Conservation (phyloP, 2,888 invertebrate species). For the Cerastis rubricosa region DNA sequence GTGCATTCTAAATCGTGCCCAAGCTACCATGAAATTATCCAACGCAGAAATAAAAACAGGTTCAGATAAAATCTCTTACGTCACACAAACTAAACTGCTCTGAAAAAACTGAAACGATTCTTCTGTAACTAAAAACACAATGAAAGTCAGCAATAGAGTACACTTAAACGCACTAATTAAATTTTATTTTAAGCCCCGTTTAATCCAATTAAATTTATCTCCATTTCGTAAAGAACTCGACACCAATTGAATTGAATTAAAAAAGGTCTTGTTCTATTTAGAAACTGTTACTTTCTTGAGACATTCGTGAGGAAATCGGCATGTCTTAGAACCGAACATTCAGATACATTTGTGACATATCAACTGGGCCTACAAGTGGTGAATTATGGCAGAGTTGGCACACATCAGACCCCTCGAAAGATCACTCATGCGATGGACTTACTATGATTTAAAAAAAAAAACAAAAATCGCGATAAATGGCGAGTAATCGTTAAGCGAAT, state of each 20-base stretch:
- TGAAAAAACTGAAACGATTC: slow-evolving; percentile 27
- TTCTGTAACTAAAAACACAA: not conserved
- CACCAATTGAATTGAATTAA: slow-evolving; percentile 40
- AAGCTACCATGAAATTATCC: slow-evolving; percentile 4
- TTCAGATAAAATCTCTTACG: not conserved
- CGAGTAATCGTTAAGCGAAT: too few relatives aligned
- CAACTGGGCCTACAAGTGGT: too few relatives aligned
- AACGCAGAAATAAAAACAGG: slow-evolving; percentile 20
- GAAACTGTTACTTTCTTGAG: not conserved
- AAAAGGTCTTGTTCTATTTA: slow-evolving; percentile 5
- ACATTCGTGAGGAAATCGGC: not conserved
- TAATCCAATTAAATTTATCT: slow-evolving; percentile 50
- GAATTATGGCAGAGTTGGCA: too few relatives aligned
- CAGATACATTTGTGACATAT: not conserved
- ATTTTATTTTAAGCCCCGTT: slow-evolving; percentile 36
- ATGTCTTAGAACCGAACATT: not conserved
- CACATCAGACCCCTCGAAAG: too few relatives aligned
- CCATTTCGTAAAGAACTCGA: slow-evolving; percentile 32
- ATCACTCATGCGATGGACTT: too few relatives aligned
- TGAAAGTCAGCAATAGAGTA: slow-evolving; percentile 42
- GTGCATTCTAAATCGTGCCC: not conserved
- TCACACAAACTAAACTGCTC: not conserved
- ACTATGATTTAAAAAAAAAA: too few relatives aligned
- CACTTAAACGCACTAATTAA: slow-evolving; percentile 51
- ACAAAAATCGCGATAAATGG: too few relatives aligned